Conservation (phyloP, 2,797 vertebrate species). For the Cephalopachus bancanus region DNA sequence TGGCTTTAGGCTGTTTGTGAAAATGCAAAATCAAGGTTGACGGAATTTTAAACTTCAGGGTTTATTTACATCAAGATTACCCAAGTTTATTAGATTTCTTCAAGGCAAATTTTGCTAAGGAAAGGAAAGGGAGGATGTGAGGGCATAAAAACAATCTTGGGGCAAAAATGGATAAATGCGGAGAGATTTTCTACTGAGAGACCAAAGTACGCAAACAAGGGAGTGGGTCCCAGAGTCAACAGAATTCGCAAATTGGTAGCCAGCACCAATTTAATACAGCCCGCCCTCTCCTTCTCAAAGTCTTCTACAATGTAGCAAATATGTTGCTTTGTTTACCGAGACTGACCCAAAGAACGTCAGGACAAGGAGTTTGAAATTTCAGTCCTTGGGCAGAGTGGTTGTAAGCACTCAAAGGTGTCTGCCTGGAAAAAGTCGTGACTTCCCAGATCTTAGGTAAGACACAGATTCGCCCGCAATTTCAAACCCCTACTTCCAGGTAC, state of each 20-base stretch:
- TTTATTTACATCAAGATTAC: neutral
- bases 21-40: conserved; percentile 7
- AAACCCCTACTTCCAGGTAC: neutral
- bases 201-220: neutral
- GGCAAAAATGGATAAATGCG: neutral
- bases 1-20: neutral
- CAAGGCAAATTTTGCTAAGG: neutral
- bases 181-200: neutral
- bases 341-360: neutral
- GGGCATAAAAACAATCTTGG: neutral
- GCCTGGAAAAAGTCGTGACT: conserved; percentile 32
- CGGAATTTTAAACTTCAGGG: neutral
- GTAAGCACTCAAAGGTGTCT: neutral
- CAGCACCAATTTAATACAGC: neutral
- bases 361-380: conserved; percentile 19
- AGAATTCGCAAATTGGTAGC: neutral
- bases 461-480: neutral
- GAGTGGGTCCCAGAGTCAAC: neutral
- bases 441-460: neutral
- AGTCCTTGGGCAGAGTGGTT: neutral
- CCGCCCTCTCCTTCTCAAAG: neutral
- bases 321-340: neutral
- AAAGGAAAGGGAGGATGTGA: neutral
- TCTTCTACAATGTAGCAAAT: neutral
- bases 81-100: neutral